phyloP scores from a whole-genome alignment of 2,113 vertebrate species.

The Shinisaurus crocodilurus region DNA sequence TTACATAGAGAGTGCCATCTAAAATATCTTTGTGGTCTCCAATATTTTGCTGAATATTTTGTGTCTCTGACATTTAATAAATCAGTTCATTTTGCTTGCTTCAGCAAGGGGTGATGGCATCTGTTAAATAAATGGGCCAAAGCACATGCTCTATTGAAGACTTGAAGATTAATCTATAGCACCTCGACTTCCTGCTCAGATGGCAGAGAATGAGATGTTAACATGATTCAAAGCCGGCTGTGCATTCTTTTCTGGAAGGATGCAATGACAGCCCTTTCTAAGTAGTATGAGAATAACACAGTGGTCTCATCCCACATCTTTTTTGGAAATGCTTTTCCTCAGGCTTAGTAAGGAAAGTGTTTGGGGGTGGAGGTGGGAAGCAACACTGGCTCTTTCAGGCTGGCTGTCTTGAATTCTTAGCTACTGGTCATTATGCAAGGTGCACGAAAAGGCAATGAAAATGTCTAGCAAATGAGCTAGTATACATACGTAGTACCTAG shows the following conservation, averaged over 20 bases:
- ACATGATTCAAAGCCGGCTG: slow-evolving; percentile 35
- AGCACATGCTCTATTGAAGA: slow-evolving; percentile 49
- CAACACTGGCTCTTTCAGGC: accelerated
- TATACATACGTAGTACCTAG: not conserved
- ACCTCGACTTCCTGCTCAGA: slow-evolving; percentile 54
- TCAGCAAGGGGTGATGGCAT: slow-evolving; percentile 40
- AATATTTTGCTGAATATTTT: slow-evolving; percentile 20
- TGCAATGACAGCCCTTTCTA: slow-evolving; percentile 33
- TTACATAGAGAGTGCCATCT: not conserved
- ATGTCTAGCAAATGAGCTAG: not conserved
- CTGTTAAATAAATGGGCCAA: slow-evolving; percentile 46
- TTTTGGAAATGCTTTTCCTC: not conserved
- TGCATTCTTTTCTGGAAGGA: slow-evolving; percentile 38
- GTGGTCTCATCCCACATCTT: not conserved
- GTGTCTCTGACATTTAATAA: slow-evolving; percentile 39
- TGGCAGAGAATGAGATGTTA: slow-evolving; percentile 50
- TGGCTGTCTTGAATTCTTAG: not conserved
- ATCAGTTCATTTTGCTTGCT: slow-evolving; percentile 28
- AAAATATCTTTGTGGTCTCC: not conserved
- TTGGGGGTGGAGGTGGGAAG: not conserved
- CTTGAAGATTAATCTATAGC: slow-evolving; percentile 38
- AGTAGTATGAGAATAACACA: slow-evolving; percentile 38
- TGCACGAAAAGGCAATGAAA: not conserved
- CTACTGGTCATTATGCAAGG: not conserved
- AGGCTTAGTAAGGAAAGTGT: not conserved